These are phyloP conservation scores for Cygnus atratus DNA, from an alignment of 2,113 vertebrate species.

Conservation along the genomic window DNA sequence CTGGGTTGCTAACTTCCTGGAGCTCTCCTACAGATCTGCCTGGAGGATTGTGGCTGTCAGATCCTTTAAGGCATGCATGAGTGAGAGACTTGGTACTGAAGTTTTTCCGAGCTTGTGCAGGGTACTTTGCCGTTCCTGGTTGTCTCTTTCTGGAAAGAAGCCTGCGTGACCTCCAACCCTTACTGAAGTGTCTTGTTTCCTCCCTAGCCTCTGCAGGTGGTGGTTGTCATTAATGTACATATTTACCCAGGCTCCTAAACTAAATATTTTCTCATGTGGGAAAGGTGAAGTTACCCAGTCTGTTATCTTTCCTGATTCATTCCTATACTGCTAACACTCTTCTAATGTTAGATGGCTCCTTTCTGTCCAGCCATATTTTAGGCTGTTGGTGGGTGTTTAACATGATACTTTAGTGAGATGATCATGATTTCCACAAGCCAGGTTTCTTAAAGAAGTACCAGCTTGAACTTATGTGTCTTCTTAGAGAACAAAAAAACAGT, in stretches of 20 bases:
- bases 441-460: background rate
- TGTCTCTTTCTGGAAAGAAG: background rate
- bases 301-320: background rate
- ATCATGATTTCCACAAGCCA: background rate
- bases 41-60: background rate
- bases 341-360: background rate
- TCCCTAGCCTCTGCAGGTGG: background rate
- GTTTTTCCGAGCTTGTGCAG: background rate
- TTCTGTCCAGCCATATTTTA: background rate
- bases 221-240: background rate
- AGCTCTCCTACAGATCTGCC: background rate
- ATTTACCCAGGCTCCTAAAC: background rate
- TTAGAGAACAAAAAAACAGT: background rate
- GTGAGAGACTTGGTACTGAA: rapidly evolving
- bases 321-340: background rate
- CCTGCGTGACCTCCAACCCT: background rate
- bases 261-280: background rate
- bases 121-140: background rate
- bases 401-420: background rate
- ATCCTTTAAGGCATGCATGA: background rate
- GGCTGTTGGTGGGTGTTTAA: background rate
- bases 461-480: background rate
- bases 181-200: background rate
- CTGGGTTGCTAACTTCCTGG: background rate
- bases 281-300: background rate